Base-by-base conservation (phyloP, 2,113 vertebrate genomes). In the Macquaria australasica region DNA sequence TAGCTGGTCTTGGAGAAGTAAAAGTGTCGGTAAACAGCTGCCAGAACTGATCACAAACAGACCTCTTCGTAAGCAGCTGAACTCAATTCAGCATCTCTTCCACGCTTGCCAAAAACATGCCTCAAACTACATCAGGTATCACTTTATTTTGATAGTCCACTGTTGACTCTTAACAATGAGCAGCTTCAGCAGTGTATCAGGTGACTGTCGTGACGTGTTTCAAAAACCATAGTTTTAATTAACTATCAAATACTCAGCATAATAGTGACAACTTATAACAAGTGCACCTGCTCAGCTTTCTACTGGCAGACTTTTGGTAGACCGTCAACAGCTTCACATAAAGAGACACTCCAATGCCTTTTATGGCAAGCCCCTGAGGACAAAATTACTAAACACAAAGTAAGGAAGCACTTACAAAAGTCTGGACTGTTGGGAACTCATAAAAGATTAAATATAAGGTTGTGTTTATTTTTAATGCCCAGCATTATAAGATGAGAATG, bases 31-130 rank as follows among this genome's bases (percentile, higher is more conserved):
- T 63, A n/a, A 67, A 76, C 37, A 14, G 25, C 84, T 67, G 70
- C 77, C 81, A 84, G 62, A 77, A 1, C 58, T 71, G 73, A 88
- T 79, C 15, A 41, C 28, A 41, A 86, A 45, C 77, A 76, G 86
- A 20, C 66, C 14, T 69, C 51, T 69, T 16, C 6, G 1, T 9
- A 25, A 14, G 51, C 67, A 62, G 69, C 62, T 70, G 18, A 74
- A 50, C 37, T 79, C 34, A 0, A 28, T 45, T 50, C 64, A 50
- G n/a, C 1, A 50, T 77, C 53, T 77, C 25, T 7, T 16, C 64
- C 18, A 31, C 55, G 0, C 11, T 31, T 34, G 12, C 55, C 60
- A 63, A 41, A 73, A 78, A 2, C 10, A 8, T 28, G 37, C 25
- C 6, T 66, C n/a, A 64, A n/a, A 18, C 45, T 45, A 43, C 39